phyloP scores from a whole-genome alignment of 2,797 vertebrate genomes.

The Gallinago nigripennis region DNA sequence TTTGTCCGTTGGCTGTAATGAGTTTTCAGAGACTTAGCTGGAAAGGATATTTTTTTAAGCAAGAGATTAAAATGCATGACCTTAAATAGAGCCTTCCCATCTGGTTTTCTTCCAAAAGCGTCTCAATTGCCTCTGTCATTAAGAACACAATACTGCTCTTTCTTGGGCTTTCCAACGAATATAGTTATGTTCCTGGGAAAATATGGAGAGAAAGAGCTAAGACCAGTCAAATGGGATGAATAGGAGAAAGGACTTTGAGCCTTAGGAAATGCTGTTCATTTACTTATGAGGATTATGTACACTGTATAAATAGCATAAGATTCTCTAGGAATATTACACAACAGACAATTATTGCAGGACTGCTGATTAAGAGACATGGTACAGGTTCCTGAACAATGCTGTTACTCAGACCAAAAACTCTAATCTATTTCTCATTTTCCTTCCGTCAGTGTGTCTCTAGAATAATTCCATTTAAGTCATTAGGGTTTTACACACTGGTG shows the following conservation, averaged over 20 bases:
- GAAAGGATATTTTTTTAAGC: constrained; percentile 52
- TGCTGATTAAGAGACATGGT: neutral
- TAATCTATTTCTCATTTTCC: constrained; percentile 21
- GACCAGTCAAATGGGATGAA: constrained; percentile 39
- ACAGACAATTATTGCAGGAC: neutral
- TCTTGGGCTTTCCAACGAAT: constrained; percentile 65
- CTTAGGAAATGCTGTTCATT: constrained; percentile 43
- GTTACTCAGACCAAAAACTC: neutral
- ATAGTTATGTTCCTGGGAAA: constrained; percentile 67
- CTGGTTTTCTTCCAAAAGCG: constrained; percentile 68
- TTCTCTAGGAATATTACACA: constrained; percentile 42
- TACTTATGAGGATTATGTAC: constrained; percentile 40
- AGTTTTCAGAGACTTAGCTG: constrained; percentile 55
- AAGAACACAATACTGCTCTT: constrained; percentile 67
- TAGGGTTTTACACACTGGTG: constrained; percentile 1
- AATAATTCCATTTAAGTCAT: constrained; percentile 11
- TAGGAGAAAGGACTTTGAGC: constrained; percentile 46
- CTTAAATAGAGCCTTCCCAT: constrained; percentile 58
- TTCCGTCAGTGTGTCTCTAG: neutral
- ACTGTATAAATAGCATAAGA: constrained; percentile 30
- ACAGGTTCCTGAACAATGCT: constrained; percentile 11
- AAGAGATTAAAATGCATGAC: constrained; percentile 69
- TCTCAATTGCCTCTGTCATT: constrained; percentile 71
- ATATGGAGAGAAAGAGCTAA: constrained; percentile 60
- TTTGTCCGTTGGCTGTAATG: constrained; percentile 45